phyloP scores from a whole-genome alignment of 2,888 invertebrate genomes.

The Tineola bisselliella region DNA sequence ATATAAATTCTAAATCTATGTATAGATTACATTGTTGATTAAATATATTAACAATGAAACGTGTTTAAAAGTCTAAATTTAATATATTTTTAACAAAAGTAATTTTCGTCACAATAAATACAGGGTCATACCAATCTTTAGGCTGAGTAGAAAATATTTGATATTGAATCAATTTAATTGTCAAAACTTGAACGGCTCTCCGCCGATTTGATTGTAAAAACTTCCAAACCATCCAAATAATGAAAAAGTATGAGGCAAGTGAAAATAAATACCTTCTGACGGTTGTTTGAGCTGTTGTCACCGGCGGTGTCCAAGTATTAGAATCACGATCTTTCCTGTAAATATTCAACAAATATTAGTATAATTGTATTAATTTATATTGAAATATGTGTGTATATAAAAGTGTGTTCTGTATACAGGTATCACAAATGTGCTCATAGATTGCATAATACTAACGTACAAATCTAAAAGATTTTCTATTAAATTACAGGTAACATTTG shows the following conservation, averaged over 20 bases:
- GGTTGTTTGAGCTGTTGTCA: slow-evolving; percentile 36
- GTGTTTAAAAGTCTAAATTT: too few species aligned
- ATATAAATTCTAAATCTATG: too few species aligned
- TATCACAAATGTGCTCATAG: not conserved
- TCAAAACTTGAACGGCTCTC: not conserved
- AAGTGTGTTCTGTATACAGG: not conserved
- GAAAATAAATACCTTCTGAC: slow-evolving; percentile 40
- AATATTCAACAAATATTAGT: not conserved
- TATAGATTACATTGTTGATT: too few species aligned
- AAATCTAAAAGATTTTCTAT: not conserved
- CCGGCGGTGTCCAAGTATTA: slow-evolving; percentile 39
- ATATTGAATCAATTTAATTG: too few species aligned
- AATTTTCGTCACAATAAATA: too few species aligned
- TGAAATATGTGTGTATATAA: not conserved
- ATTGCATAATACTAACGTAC: too few species aligned
- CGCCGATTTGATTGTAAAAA: not conserved
- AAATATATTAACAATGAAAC: too few species aligned
- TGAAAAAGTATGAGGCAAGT: not conserved
- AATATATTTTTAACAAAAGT: too few species aligned
- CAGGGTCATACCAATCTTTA: too few species aligned
- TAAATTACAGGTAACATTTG: not conserved
- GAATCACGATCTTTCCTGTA: slow-evolving; percentile 32
- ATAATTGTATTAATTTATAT: not conserved
- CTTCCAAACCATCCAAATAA: not conserved
- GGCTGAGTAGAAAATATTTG: too few species aligned